These are phyloP conservation scores for Gryllus bimaculatus DNA, from an alignment of 1,140 invertebrate genomes.

Conservation along the genomic window DNA sequence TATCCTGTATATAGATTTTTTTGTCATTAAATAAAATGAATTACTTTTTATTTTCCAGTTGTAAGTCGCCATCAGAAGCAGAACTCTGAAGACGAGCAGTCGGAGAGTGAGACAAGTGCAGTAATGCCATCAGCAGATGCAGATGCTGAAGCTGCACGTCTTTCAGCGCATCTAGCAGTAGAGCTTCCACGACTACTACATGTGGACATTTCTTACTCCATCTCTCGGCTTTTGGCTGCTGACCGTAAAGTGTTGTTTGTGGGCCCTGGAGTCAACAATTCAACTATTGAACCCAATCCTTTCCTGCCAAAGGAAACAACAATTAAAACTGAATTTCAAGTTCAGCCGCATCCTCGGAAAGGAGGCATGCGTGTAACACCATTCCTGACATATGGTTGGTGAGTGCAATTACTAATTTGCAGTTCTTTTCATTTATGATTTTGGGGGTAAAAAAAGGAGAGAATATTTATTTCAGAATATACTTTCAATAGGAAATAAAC, in stretches of 20 bases:
- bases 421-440: not conserved
- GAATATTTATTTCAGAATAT: not conserved
- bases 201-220: constrained; percentile 66
- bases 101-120: constrained; percentile 21
- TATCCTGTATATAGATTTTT: too few relatives aligned
- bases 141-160: constrained; percentile 28
- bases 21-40: too few relatives aligned
- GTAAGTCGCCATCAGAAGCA: not conserved
- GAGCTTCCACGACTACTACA: constrained; percentile 71
- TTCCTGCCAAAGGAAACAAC: constrained; percentile 47
- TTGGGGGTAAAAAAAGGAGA: not conserved
- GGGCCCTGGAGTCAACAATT: constrained; percentile 33
- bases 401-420: constrained; percentile 29
- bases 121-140: not conserved
- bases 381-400: constrained; percentile 81
- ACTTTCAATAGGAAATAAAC: not conserved
- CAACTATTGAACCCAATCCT: constrained; percentile 49
- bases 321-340: constrained; percentile 34
- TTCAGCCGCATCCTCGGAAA: constrained; percentile 55
- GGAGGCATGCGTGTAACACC: constrained; percentile 74
- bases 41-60: not conserved
- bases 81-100: not conserved
- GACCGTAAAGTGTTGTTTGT: constrained; percentile 72
- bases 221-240: constrained; percentile 73
- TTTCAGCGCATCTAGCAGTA: constrained; percentile 49